A percentile compares a stretch with the other conserved stretches of the same genome.
Evolutionary conservation across 53 echinoderm and acorn worm genomes (phyloP).

Genomic region (Temnopleurus reevesii): DNA sequence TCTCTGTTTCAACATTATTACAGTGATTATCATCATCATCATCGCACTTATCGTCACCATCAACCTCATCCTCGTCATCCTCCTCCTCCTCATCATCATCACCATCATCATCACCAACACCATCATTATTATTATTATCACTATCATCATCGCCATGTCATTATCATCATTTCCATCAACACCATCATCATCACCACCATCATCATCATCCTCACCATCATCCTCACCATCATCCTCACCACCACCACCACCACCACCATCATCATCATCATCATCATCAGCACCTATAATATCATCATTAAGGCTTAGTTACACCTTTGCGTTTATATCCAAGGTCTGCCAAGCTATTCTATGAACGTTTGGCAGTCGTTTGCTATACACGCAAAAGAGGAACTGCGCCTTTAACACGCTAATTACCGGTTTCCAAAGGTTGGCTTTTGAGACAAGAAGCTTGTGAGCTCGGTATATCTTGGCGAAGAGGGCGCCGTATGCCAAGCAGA

Average conservation of each 20-base stretch:
- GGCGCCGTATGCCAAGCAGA: slow-evolving; percentile 74
- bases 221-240: not conserved
- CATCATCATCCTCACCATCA: not conserved
- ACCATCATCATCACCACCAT: not conserved
- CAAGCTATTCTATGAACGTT: too few relatives aligned
- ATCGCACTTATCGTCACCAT: not conserved
- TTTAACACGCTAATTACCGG: too few relatives aligned
- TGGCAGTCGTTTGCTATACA: too few relatives aligned
- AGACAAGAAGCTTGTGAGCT: slow-evolving; percentile 81
- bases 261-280: not conserved
- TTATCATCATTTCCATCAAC: not conserved
- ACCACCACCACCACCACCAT: too few relatives aligned
- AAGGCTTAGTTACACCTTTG: too few relatives aligned
- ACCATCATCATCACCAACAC: slow-evolving; percentile 32
- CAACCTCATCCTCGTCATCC: slow-evolving; percentile 39
- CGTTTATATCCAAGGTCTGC: too few relatives aligned
- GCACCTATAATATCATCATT: too few relatives aligned
- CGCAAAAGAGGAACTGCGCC: too few relatives aligned
- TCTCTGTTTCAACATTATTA: not conserved
- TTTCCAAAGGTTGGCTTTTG: slow-evolving; percentile 84
- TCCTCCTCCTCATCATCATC: slow-evolving; percentile 41
- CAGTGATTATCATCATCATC: not conserved
- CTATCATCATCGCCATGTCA: not conserved
- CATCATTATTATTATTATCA: slow-evolving; percentile 42
- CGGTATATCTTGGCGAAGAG: slow-evolving; percentile 84